These are phyloP conservation scores for Mesorhabditis sp. DNA, from an alignment of 2,888 invertebrate genomes.

Conservation along the genomic window DNA sequence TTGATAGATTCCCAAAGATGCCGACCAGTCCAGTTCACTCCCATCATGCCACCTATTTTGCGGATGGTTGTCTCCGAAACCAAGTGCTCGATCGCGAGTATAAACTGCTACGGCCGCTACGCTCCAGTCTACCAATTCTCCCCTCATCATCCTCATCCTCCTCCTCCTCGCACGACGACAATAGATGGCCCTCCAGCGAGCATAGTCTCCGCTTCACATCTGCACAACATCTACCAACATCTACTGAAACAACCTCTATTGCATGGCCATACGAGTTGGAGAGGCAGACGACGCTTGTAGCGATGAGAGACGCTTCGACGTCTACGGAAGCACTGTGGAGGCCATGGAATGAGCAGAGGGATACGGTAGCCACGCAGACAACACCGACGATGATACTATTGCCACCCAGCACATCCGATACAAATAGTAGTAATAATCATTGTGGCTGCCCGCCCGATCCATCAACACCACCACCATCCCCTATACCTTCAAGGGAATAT, in stretches of 20 bases:
- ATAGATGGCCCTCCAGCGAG: not conserved
- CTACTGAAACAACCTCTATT: too few species aligned
- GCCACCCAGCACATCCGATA: too few species aligned
- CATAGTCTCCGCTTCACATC: not conserved
- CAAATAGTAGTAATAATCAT: too few species aligned
- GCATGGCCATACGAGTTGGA: not conserved
- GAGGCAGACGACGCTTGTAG: not conserved
- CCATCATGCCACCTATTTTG: slow-evolving; percentile 1
- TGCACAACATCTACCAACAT: not conserved
- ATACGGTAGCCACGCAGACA: too few species aligned
- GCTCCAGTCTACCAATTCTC: not conserved
- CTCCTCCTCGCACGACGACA: not conserved
- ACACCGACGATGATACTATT: too few species aligned
- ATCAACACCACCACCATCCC: too few species aligned
- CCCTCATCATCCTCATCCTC: not conserved
- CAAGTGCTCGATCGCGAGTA: not conserved
- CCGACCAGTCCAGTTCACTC: too few species aligned
- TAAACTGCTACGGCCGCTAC: not conserved
- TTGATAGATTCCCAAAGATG: too few species aligned
- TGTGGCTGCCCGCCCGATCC: too few species aligned
- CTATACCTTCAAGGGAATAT: too few species aligned
- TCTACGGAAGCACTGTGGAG: not conserved
- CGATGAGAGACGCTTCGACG: not conserved
- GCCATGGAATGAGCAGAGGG: too few species aligned
- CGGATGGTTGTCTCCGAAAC: not conserved